Base-by-base conservation (phyloP, 1,140 invertebrate species). In the Ceratosolen solmsi region DNA sequence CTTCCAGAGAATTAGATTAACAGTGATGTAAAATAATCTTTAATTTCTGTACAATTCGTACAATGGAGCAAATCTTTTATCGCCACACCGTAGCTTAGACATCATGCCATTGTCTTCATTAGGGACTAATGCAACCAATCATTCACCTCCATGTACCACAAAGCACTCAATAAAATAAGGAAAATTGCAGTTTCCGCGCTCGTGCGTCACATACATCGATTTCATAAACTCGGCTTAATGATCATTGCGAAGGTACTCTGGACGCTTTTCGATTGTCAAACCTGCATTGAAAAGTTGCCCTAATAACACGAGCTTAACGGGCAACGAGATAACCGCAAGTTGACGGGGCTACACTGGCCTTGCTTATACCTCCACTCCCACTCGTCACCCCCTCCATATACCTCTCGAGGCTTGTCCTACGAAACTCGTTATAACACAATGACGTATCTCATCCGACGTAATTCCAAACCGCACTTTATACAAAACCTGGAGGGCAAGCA, bases 391-490 rank as follows among this genome's bases (percentile, higher is more conserved):
- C 13, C 33, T 9, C 9, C 9, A 30, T 46, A 0, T n/a, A 30
- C 27, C 46, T 33, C 49, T 11, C 4, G 1, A 22, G 9, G 11
- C n/a, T n/a, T n/a, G 49, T 27, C 25, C 1, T 54, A 54, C 71
- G 46, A 51, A 9, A 20, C 13, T 73, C 71, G 30, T 73, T 73
- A 73, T 49, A n/a, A 30, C 25, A 33, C 13, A 20, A 1, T 3
- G 13, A 36, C 41, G 70, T 5, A 7, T 2, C 38, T 30, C 46
- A 13, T 2, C 46, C 1, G 25, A 36, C 15, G 7, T 73, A 54
- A 54, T 54, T 11, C 17, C 71, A 17, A 49, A 73, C 71, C 71
- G 49, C 71, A 73, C 17, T 73, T 73, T 73, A n/a, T n/a, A 49
- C 27, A 49, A 73, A 54, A 2, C n/a, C 71, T 15, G 41, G 3